Percentiles rank a stretch among this genome's conserved stretches.
phyloP scores from a whole-genome alignment of 2,888 invertebrate genomes.

The Agrotis clavis region DNA sequence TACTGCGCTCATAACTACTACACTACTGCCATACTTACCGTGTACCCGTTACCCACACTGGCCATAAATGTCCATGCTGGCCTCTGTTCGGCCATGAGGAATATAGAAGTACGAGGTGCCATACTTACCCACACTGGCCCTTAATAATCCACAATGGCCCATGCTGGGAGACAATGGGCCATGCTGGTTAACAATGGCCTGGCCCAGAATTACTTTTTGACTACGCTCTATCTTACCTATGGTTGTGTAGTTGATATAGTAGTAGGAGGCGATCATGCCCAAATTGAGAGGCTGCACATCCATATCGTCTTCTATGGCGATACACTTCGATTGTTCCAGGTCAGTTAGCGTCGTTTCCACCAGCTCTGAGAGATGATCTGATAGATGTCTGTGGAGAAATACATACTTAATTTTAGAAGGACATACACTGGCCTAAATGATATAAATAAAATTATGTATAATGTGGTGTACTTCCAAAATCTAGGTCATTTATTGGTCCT shows the following conservation, averaged over 20 bases:
- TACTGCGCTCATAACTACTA: no score
- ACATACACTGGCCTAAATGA: no score
- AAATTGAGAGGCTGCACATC: slow-evolving; percentile 98
- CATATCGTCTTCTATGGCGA: slow-evolving; percentile 99
- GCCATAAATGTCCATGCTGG: no score
- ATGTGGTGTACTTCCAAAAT: no score
- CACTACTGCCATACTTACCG: no score
- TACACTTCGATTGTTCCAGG: slow-evolving; percentile 99
- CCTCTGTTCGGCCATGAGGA: no score
- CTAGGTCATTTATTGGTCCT: no score
- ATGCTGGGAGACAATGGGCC: background rate
- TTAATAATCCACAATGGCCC: background rate
- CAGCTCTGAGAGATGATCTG: slow-evolving; percentile 99
- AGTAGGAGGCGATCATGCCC: slow-evolving; percentile 99
- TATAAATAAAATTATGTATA: no score
- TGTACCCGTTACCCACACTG: no score
- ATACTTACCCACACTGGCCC: no score
- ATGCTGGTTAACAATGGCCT: background rate
- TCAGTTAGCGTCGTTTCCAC: slow-evolving; percentile 99
- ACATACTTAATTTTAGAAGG: no score
- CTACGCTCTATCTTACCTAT: slow-evolving; percentile 92
- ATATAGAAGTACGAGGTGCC: no score
- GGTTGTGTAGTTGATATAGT: slow-evolving; percentile 99
- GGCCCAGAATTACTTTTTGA: background rate
- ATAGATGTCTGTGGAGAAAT: slow-evolving; percentile 94